Percentiles rank a stretch among this genome's conserved stretches.
Conservation (phyloP, 1,140 invertebrate genomes). For the Bombyx mandarina region DNA sequence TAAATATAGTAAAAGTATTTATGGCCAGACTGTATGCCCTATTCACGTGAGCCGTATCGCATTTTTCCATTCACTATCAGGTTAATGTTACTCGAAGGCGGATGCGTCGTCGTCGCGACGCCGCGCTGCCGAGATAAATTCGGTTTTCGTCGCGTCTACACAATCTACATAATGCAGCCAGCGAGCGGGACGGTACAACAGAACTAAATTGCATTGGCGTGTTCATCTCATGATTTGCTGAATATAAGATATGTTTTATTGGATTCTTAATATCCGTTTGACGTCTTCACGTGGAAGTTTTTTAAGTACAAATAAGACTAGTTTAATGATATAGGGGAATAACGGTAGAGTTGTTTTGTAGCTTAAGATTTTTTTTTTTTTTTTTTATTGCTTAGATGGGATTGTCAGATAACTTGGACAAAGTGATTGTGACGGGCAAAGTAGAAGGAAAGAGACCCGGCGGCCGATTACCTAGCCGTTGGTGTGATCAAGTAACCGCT, state of each 20-base stretch:
- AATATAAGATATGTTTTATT: constrained; percentile 1
- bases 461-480: too few species aligned
- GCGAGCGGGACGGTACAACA: constrained; percentile 24
- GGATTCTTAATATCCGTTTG: too few species aligned
- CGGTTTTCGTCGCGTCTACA: constrained; percentile 29
- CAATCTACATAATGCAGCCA: constrained; percentile 62
- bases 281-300: too few species aligned
- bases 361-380: too few species aligned
- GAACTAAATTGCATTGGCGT: constrained; percentile 47
- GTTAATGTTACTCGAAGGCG: constrained; percentile 38
- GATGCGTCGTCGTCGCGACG: constrained; percentile 11
- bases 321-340: too few species aligned
- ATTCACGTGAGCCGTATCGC: constrained; percentile 1
- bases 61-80: constrained; percentile 47
- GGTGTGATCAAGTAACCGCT: too few species aligned
- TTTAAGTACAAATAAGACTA: too few species aligned
- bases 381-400: too few species aligned
- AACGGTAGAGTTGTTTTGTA: too few species aligned
- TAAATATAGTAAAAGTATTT: not conserved
- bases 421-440: too few species aligned
- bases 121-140: constrained; percentile 41
- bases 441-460: too few species aligned
- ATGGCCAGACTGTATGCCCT: not conserved
- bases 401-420: too few species aligned
- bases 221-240: constrained; percentile 26